Evolutionary conservation across 2,113 vertebrate genomes (phyloP).

Genomic region (Gallinago undulata): DNA sequence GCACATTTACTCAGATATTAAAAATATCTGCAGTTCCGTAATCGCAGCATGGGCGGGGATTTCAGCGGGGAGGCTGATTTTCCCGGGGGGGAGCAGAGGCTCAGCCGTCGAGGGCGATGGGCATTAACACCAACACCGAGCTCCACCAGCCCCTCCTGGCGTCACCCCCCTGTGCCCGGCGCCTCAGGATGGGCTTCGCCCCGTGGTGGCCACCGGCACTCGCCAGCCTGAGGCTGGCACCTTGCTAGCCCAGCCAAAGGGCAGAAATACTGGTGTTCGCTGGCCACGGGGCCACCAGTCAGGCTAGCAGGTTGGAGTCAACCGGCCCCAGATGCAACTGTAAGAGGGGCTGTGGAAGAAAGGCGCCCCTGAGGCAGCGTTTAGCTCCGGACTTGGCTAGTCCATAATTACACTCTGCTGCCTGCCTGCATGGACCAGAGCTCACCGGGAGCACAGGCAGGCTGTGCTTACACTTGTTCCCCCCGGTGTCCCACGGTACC

Average conservation of each 20-base stretch:
- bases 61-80: conserved; percentile 4
- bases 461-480: not conserved
- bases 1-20: not conserved
- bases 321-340: not conserved
- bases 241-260: not conserved
- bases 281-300: not conserved
- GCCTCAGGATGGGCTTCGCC: not conserved
- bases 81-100: not conserved
- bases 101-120: not conserved
- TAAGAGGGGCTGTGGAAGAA: not conserved
- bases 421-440: not conserved
- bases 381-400: not conserved
- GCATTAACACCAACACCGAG: not conserved
- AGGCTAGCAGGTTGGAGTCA: not conserved
- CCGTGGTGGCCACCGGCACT: not conserved
- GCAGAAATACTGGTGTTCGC: not conserved
- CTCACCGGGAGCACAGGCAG: not conserved
- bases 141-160: not conserved
- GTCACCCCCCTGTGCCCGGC: not conserved
- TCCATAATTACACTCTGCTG: not conserved
- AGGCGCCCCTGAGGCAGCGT: not conserved
- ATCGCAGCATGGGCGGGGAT: not conserved
- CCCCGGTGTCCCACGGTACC: not conserved
- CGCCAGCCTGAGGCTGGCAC: not conserved
- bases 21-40: conserved; percentile 2